phyloP scores from a whole-genome alignment of 2,888 invertebrate species.

The Spatulosminthurus flaviceps region DNA sequence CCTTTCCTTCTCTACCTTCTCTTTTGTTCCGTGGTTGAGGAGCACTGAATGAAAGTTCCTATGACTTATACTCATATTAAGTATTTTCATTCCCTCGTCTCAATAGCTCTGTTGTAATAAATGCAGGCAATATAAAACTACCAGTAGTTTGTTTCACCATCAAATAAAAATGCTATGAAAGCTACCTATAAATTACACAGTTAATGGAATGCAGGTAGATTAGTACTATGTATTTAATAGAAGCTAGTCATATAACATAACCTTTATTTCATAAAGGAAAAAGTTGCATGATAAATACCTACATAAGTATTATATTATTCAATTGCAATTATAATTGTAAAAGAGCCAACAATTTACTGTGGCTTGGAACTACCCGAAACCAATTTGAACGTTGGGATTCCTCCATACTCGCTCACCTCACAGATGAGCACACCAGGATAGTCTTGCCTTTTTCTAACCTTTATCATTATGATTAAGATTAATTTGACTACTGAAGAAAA shows the following conservation, averaged over 20 bases:
- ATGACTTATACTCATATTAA: neutral
- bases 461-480: slow-evolving; percentile 43
- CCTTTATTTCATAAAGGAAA: too few relatives aligned
- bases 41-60: neutral
- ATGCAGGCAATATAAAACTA: too few relatives aligned
- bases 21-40: neutral
- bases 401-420: slow-evolving; percentile 19
- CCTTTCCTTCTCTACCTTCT: too few relatives aligned
- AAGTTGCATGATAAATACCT: too few relatives aligned
- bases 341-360: neutral
- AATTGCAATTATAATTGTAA: slow-evolving; percentile 35
- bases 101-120: too few relatives aligned
- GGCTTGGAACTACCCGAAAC: slow-evolving; percentile 9
- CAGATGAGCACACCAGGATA: slow-evolving; percentile 24
- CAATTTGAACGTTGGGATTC: slow-evolving; percentile 5
- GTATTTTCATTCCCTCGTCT: neutral
- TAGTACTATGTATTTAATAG: too few relatives aligned
- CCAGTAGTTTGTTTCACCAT: too few relatives aligned
- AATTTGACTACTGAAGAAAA: slow-evolving; percentile 42
- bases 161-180: neutral
- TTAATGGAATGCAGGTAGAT: slow-evolving; percentile 8
- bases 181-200: slow-evolving; percentile 2
- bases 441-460: slow-evolving; percentile 30
- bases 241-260: too few relatives aligned
- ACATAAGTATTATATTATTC: too few relatives aligned